phyloP scores from a whole-genome alignment of 2,888 invertebrate genomes.

The Acleris cristana region DNA sequence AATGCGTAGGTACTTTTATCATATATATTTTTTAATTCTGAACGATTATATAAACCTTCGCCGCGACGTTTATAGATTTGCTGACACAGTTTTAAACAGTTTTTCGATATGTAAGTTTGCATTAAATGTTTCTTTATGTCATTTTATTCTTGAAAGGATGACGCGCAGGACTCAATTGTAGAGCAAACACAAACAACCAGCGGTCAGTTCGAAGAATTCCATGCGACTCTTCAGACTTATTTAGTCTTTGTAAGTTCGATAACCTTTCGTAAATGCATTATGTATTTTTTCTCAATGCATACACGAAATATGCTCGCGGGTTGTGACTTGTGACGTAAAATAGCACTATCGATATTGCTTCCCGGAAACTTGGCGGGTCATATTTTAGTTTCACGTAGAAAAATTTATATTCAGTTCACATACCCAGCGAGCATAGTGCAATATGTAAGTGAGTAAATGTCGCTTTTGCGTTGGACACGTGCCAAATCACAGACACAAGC shows the following conservation, averaged over 20 bases:
- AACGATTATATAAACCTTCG: background rate
- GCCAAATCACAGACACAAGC: conserved; percentile 69
- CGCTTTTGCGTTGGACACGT: conserved; percentile 55
- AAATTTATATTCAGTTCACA: conserved; percentile 25
- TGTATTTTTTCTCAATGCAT: conserved; percentile 11
- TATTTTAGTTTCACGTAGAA: conserved; percentile 27
- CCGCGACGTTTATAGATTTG: too few relatives aligned
- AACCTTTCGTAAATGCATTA: conserved; percentile 5
- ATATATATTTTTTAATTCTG: background rate
- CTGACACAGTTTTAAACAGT: too few relatives aligned
- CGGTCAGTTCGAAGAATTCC: conserved; percentile 20
- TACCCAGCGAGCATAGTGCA: conserved; percentile 19
- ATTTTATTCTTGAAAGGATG: conserved; percentile 2
- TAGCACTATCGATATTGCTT: conserved; percentile 1
- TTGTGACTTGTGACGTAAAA: background rate
- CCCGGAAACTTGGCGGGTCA: conserved; percentile 11
- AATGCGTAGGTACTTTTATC: background rate
- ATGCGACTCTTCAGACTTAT: background rate
- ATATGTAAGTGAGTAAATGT: conserved; percentile 33
- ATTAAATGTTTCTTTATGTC: background rate
- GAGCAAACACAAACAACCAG: conserved; percentile 20
- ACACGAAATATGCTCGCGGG: conserved; percentile 3
- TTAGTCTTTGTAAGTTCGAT: conserved; percentile 14
- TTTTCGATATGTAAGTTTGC: too few relatives aligned
- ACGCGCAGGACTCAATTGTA: conserved; percentile 3